Evolutionary conservation across 2,888 invertebrate species (phyloP), one percentile per base, ranked within the genome.

Genomic region (Leptogaster cylindrica): DNA sequence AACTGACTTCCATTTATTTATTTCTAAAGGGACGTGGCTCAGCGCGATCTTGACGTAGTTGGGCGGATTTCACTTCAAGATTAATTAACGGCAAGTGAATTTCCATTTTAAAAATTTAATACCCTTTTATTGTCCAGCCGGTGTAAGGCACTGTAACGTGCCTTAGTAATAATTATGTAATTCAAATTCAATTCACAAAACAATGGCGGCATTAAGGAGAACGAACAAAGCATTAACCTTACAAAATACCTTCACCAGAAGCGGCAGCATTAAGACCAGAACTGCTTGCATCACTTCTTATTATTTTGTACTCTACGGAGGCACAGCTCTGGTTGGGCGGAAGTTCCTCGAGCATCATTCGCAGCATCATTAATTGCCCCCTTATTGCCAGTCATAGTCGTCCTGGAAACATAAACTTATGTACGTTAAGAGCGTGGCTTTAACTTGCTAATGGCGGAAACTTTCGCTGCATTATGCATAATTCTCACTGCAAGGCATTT

Each of bases 111-210:
- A 55, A 52, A 36, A 55, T 14, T 55, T 55, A 23, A 36, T 36
- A 6, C n/a, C 25, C 23, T n/a, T 20, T 25, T 23, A 39, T 52
- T 18, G 52, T 52, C 33, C 33, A 33, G 33, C 20, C 33, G 27
- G 16, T 20, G 3, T 10, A 39, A 31, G 14, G 31, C 10, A 16
- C 3, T 14, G 20, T 36, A 55, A 36, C 5, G 55, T 55, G 39
- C 36, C 25, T 7, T 25, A 20, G 55, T 12, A 23, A 23, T 55
- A 36, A 55, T 55, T 55, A 14, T 36, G 39, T 39, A 55, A 55
- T 55, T 55, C 36, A 55, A 55, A 55, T 36, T 55, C 55, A 55
- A 55, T 55, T 55, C 55, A 55, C 55, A 36, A 31, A 20, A 55
- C 36, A 55, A 55, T 55, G 55, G 23, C 20, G 36, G 23, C 55